A percentile compares a stretch with the other conserved stretches of the same genome.
These are phyloP conservation scores for Eubucco bourcierii DNA, from an alignment of 2,113 vertebrate species.

Conservation along the genomic window DNA sequence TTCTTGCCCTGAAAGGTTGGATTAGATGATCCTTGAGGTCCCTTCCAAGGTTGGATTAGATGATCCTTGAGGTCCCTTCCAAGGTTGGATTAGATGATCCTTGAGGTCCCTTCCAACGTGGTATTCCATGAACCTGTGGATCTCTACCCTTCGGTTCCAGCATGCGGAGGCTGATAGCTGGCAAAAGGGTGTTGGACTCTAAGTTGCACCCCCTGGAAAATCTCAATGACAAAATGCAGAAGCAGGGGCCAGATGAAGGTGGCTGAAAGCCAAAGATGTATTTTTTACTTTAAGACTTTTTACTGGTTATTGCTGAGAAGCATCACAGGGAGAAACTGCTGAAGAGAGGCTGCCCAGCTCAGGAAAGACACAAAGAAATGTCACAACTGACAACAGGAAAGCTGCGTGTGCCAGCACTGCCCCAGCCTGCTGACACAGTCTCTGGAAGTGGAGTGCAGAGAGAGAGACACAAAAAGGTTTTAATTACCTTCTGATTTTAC, in stretches of 20 bases:
- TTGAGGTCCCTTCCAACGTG: too few species aligned
- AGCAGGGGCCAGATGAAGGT: not conserved
- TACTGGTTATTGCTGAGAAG: not conserved
- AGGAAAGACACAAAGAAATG: constrained; percentile 29
- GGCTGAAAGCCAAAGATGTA: not conserved
- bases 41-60: too few species aligned
- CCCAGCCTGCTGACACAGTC: constrained; percentile 5
- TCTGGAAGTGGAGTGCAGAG: not conserved
- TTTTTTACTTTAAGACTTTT: not conserved
- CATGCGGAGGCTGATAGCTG: not conserved
- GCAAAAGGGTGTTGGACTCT: not conserved
- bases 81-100: too few species aligned
- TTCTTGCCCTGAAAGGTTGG: too few species aligned
- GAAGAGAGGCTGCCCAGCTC: not conserved
- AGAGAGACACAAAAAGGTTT: not conserved
- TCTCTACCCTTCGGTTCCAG: not conserved
- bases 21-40: too few species aligned
- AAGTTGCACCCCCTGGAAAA: not conserved
- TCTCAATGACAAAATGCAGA: not conserved
- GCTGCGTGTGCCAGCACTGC: not conserved
- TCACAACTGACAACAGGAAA: not conserved
- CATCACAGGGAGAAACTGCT: constrained; percentile 1
- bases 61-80: too few species aligned
- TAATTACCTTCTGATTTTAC: constrained; percentile 38
- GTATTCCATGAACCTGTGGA: too few species aligned